Evolutionary conservation across 2,888 invertebrate species (phyloP).

Genomic region (Alsophila aescularia): DNA sequence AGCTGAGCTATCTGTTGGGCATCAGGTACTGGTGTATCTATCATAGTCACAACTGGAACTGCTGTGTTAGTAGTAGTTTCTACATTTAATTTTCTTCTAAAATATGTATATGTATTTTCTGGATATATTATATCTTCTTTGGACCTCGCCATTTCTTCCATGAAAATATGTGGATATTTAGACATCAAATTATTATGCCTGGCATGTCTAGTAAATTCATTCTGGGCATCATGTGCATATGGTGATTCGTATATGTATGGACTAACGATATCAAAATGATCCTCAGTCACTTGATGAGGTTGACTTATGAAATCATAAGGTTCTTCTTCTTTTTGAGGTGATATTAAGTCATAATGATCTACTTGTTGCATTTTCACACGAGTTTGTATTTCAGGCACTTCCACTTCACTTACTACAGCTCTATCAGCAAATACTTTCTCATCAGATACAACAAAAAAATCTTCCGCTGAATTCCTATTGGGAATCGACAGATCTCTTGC

Average conservation of each 20-base stretch:
- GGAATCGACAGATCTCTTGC: slow-evolving; percentile 51
- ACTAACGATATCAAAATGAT: slow-evolving; percentile 43
- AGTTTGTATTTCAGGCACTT: slow-evolving; percentile 42
- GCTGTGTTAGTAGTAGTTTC: slow-evolving; percentile 7
- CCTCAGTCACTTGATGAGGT: slow-evolving; percentile 34
- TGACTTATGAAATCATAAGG: slow-evolving; percentile 14
- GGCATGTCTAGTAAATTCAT: slow-evolving; percentile 44
- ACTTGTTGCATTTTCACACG: slow-evolving; percentile 25
- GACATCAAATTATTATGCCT: slow-evolving; percentile 63
- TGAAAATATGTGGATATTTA: slow-evolving; percentile 72
- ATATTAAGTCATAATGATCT: slow-evolving; percentile 22
- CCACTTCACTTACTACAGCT: slow-evolving; percentile 54
- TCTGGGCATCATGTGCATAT: slow-evolving; percentile 17
- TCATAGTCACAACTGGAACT: not conserved
- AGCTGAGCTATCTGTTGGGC: slow-evolving; percentile 51
- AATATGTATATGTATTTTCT: slow-evolving; percentile 26
- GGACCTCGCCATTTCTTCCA: slow-evolving; percentile 56
- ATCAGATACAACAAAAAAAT: slow-evolving; percentile 60
- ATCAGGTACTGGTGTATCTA: slow-evolving; percentile 29
- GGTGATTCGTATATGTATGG: slow-evolving; percentile 46
- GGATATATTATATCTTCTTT: slow-evolving; percentile 48
- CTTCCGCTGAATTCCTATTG: slow-evolving; percentile 55
- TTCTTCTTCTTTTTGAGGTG: slow-evolving; percentile 21
- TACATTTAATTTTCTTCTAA: slow-evolving; percentile 12
- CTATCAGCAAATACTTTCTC: slow-evolving; percentile 63